These are phyloP conservation scores for Neosalanx taihuensis DNA, from an alignment of 2,797 vertebrate species.

Conservation along the genomic window DNA sequence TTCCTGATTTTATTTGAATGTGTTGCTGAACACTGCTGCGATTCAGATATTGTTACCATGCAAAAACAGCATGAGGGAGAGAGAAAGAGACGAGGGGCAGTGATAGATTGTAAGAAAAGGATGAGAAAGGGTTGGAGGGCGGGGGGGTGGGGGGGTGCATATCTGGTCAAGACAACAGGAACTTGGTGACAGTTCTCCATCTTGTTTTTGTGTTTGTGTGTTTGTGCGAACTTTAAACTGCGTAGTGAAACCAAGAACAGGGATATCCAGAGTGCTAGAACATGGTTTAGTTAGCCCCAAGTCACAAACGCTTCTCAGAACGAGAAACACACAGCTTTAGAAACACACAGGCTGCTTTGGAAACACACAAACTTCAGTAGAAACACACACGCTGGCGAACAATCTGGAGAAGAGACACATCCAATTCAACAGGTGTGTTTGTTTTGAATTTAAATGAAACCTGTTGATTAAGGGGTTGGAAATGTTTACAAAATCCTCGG, in stretches of 20 bases:
- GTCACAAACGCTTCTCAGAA: background rate
- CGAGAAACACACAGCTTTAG: background rate
- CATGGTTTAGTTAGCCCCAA: slow-evolving; percentile 1
- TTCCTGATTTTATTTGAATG: too few relatives aligned
- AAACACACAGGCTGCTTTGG: background rate
- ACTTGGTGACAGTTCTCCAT: slow-evolving; percentile 20
- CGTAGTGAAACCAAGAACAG: background rate
- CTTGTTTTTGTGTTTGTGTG: slow-evolving; percentile 23
- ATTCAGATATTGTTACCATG: too few relatives aligned
- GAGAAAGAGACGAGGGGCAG: background rate
- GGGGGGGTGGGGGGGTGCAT: slow-evolving; percentile 7
- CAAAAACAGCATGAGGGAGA: too few relatives aligned
- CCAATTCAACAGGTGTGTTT: slow-evolving; percentile 10
- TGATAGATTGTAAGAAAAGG: too few relatives aligned
- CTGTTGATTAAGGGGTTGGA: background rate
- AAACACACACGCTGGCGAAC: slow-evolving; percentile 2
- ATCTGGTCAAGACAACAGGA: slow-evolving; percentile 45
- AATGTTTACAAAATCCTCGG: too few relatives aligned
- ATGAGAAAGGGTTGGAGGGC: slow-evolving; percentile 1
- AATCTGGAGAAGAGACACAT: background rate
- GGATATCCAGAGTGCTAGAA: background rate
- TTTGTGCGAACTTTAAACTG: slow-evolving; percentile 10
- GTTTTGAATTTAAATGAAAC: background rate
- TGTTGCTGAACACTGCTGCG: too few relatives aligned
- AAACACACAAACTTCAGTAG: slow-evolving; percentile 5